phyloP scores from a whole-genome alignment of 30 jellyfish, hydroid and myxozoan genomes.

The Turritopsis dohrnii region DNA sequence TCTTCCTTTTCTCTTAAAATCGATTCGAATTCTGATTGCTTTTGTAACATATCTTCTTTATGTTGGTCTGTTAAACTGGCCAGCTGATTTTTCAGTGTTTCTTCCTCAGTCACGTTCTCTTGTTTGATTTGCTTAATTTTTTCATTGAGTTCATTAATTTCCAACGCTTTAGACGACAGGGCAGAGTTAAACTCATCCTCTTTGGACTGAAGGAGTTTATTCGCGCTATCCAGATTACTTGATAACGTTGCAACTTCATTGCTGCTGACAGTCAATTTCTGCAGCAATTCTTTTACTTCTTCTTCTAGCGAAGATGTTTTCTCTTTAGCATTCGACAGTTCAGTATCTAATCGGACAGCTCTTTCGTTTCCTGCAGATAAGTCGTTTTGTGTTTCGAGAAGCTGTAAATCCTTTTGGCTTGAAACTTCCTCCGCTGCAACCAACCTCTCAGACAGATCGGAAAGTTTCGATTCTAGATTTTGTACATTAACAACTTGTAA shows the following conservation, averaged over 20 bases:
- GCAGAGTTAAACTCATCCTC: not conserved
- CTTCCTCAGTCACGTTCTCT: not conserved
- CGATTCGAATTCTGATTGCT: not conserved
- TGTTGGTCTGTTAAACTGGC: not conserved
- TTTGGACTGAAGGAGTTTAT: not conserved
- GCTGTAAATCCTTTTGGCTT: not conserved
- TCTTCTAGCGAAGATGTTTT: not conserved
- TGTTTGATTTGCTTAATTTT: not conserved
- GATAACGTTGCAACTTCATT: not conserved
- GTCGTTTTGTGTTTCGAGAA: not conserved
- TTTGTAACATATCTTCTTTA: slow-evolving; percentile 17
- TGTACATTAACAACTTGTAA: not conserved
- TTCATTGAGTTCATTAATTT: not conserved
- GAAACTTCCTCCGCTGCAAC: not conserved
- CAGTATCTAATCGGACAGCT: not conserved
- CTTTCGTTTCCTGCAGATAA: not conserved
- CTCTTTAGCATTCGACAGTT: not conserved
- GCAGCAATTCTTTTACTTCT: not conserved
- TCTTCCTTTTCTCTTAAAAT: slow-evolving; percentile 32
- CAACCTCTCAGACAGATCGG: not conserved
- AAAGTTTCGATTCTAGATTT: not conserved
- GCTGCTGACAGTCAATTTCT: not conserved
- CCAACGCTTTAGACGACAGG: not conserved
- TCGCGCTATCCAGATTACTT: not conserved
- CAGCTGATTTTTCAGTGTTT: not conserved